Evolutionary conservation across 2,888 invertebrate genomes (phyloP).

Genomic region (Caenorhabditis auriculariae): DNA sequence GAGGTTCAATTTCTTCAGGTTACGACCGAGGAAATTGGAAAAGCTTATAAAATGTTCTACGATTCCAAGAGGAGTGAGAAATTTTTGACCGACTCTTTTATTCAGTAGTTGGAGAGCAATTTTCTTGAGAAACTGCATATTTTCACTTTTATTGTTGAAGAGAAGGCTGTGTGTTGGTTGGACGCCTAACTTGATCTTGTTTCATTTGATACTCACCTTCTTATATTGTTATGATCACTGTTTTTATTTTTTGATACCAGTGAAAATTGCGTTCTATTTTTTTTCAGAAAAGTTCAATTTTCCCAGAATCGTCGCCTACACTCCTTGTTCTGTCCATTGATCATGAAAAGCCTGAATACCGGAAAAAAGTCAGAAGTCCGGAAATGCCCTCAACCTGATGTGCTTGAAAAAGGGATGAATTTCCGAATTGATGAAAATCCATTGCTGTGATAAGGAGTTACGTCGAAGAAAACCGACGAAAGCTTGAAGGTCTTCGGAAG

Average conservation of each 20-base stretch:
- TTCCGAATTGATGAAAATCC: conserved; percentile 24
- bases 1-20: conserved; percentile 64
- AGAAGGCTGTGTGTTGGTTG: too few relatives aligned
- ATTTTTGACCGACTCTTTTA: conserved; percentile 13
- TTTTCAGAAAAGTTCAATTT: too few relatives aligned
- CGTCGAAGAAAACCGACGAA: conserved; percentile 13
- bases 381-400: conserved; percentile 7
- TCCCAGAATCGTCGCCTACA: conserved; percentile 28
- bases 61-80: conserved; percentile 77
- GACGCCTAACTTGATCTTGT: too few relatives aligned
- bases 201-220: too few relatives aligned
- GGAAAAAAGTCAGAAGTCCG: neutral
- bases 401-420: conserved; percentile 20
- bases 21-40: conserved; percentile 83
- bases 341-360: conserved; percentile 35
- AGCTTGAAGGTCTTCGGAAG: conserved; percentile 15
- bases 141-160: too few relatives aligned
- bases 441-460: conserved; percentile 19
- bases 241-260: too few relatives aligned
- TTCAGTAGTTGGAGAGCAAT: too few relatives aligned
- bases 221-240: too few relatives aligned
- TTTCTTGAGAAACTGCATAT: too few relatives aligned
- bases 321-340: conserved; percentile 26
- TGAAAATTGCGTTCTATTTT: too few relatives aligned
- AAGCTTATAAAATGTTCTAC: conserved; percentile 89